Base-by-base conservation (phyloP, 2,888 invertebrate species). In the Tiphia femorata region DNA sequence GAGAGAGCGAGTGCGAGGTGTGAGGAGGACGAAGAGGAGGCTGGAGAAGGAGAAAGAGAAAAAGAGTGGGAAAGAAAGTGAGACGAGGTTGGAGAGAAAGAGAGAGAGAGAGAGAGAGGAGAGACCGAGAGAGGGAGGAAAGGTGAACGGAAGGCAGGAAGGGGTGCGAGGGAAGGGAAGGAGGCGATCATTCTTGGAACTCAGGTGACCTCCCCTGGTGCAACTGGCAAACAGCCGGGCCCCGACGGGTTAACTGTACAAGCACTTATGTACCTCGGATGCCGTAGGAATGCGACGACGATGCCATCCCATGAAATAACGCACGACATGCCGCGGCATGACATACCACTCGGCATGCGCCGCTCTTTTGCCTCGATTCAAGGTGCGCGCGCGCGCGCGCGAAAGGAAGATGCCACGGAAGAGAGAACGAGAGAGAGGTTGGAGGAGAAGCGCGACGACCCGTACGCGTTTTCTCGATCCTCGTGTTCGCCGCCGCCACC, bases 231-330 rank as follows among this genome's bases (percentile, higher is more conserved):
- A 67, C 71, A 59, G 67, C 62, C 68, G 73, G 69, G 62, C 60
- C 55, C 25, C 63, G 65, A 64, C 67, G 65, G 67, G 70, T 73
- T 80, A 80, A 80, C 80, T 80, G 80, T 80, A 79, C 73, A 77
- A 78, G 75, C 78, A 73, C 74, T 74, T 76, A 73, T 73, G 74
- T 73, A 67, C 71, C 64, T 64, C 75, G 62, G 16, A 65, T 52
- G 60, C 64, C 62, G 58, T 58, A 64, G 77, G 75, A 76, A 76
- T 75, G 78, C 67, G 70, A 66, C 64, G 63, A 58, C 60, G 62
- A 64, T 70, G 62, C 67, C 66, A 54, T 75, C 64, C 63, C 70
- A 67, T 71, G 70, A 64, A 68, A 76, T 64, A 70, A 65, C 56
- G 57, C 62, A 44, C 49, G 60, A 55, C 64, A 63, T 51, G 49